phyloP scores from a whole-genome alignment of 2,797 vertebrate species.

The Acridotheres tristis region DNA sequence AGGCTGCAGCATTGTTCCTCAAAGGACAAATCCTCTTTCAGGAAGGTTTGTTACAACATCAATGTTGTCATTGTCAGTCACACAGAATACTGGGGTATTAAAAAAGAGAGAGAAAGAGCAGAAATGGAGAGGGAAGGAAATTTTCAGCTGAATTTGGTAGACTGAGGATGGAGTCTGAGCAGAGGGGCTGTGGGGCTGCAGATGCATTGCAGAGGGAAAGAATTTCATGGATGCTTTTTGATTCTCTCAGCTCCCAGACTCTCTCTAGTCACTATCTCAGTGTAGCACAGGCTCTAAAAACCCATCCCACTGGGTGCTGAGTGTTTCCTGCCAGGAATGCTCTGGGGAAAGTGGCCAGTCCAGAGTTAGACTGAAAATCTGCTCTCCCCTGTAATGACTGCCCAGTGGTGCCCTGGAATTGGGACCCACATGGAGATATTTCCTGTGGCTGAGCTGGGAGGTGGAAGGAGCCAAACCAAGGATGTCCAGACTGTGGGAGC shows the following conservation, averaged over 20 bases:
- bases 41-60: neutral
- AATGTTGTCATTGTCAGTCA: neutral
- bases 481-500: neutral
- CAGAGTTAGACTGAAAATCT: neutral
- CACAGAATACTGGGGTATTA: neutral
- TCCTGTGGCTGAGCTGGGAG: neutral
- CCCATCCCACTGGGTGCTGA: neutral
- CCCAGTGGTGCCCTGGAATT: neutral
- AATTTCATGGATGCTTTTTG: neutral
- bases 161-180: neutral
- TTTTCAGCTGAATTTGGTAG: neutral
- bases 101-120: neutral
- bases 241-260: neutral
- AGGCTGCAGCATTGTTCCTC: neutral
- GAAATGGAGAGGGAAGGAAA: neutral
- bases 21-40: neutral
- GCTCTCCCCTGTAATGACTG: neutral
- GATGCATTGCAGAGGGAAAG: neutral
- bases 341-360: neutral
- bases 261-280: neutral
- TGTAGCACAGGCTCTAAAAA: neutral
- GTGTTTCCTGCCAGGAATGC: neutral
- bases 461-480: neutral
- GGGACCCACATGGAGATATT: neutral
- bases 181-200: neutral